Base-by-base conservation (phyloP, 2,888 invertebrate species). In the Gisinianus flammeolus region DNA sequence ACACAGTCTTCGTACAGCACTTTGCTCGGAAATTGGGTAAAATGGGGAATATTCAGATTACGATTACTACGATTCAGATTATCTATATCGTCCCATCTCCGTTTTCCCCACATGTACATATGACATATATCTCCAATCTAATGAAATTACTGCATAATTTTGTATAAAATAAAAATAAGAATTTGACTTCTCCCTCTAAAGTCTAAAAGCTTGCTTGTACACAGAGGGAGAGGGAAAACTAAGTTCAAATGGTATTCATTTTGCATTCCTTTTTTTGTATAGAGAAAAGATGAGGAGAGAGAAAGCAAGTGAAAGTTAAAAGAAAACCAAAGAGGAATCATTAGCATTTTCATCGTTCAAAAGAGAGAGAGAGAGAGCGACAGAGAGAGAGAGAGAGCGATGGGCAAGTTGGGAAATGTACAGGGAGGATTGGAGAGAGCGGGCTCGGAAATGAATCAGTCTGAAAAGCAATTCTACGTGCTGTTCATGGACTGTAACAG, bases 381-480 rank as follows among this genome's bases (percentile, higher is more conserved):
- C 10, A 19, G 28, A 19, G 28, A 67, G 31, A 16, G 8, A 22
- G 28, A 67, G 67, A 12, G 67, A 67, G 67, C n/a, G n/a, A n/a
- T n/a, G n/a, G n/a, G n/a, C n/a, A n/a, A 8, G 54, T 54, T 19
- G 6, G 54, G 54, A 33, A 19, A 35, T 68, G 8, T 19, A 58
- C 31, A 56, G 31, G 56, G 30, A 8, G 30, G 58, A 16, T 5
- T 33, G 54, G 22, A 12, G 52, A 54, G 22, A 70, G 54, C 16
- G 4, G 8, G 10, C 19, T 56, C 19, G 10, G 69, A 69, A 54
- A 71, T 71, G 71, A 71, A 71, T 71, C 71, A 71, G 58, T 56
- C 31, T 71, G 71, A 30, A 71, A 71, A 71, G 58, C 71, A 54
- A 71, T 71, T 71, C 58, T 71, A 71, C 71, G 58, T 71, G 71